A percentile compares a stretch with the other conserved stretches of the same genome.
Evolutionary conservation across 2,888 invertebrate genomes (phyloP).

Genomic region (Macropis europaea): DNA sequence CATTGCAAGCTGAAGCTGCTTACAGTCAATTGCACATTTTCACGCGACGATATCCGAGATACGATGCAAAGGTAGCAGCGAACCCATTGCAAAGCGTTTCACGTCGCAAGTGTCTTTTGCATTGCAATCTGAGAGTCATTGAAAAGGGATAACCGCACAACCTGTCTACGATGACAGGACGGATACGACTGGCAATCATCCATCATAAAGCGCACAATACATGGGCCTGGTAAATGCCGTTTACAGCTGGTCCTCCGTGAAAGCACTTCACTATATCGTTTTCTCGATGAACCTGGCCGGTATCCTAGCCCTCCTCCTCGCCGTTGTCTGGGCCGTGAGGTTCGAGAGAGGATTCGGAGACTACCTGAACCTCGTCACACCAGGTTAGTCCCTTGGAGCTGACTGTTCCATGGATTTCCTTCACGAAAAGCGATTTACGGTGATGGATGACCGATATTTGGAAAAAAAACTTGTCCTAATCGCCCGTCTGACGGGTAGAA

Average conservation of each 20-base stretch:
- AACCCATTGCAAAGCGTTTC: background rate
- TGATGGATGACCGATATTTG: background rate
- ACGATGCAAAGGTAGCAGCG: background rate
- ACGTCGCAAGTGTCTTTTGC: background rate
- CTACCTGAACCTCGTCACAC: constrained; percentile 50
- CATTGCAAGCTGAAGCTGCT: background rate
- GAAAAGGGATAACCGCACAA: background rate
- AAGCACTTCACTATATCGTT: constrained; percentile 46
- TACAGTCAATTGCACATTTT: no score
- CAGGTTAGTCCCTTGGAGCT: constrained; percentile 48
- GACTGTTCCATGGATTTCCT: background rate
- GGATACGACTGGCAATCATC: constrained; percentile 9
- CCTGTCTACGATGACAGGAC: constrained; percentile 28
- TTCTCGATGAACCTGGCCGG: constrained; percentile 54
- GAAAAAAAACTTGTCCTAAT: background rate
- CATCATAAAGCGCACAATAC: constrained; percentile 25
- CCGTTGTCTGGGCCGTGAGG: constrained; percentile 47
- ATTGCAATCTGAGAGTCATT: background rate
- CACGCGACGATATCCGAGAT: no score
- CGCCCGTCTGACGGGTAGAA: no score
- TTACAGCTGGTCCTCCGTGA: constrained; percentile 54
- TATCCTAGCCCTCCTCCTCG: constrained; percentile 17
- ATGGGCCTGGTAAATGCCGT: constrained; percentile 57
- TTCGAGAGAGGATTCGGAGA: constrained; percentile 47
- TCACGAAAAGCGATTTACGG: background rate